Conservation (phyloP, 2,888 invertebrate species). For the Tachina fera region DNA sequence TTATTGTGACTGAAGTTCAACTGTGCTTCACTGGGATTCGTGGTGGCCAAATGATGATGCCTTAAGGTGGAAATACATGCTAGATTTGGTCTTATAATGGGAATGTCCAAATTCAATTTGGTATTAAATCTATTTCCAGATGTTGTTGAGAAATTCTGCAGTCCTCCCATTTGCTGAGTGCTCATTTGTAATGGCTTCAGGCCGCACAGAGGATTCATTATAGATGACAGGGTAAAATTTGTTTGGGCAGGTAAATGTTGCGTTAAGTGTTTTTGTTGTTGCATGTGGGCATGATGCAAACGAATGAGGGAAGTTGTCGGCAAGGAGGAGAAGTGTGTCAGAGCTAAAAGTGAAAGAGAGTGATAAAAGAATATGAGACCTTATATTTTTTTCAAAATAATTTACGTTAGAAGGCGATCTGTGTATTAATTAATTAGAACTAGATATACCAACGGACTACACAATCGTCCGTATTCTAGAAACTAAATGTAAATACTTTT, state of each 20-base stretch:
- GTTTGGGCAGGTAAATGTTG: slow-evolving; percentile 70
- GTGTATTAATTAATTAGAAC: too few species aligned
- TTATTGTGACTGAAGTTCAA: slow-evolving; percentile 34
- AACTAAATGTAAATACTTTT: too few species aligned
- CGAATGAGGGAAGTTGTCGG: slow-evolving; percentile 77
- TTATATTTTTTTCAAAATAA: neutral
- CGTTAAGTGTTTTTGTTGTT: slow-evolving; percentile 69
- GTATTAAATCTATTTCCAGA: slow-evolving; percentile 74
- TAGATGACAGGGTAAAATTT: slow-evolving; percentile 73
- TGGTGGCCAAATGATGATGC: slow-evolving; percentile 50
- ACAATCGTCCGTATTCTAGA: too few species aligned
- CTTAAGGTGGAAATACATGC: slow-evolving; percentile 58
- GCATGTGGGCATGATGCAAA: slow-evolving; percentile 77
- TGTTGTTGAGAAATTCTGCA: slow-evolving; percentile 74
- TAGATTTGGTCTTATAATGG: slow-evolving; percentile 69
- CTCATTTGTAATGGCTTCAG: slow-evolving; percentile 78
- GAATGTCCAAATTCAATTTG: slow-evolving; percentile 77
- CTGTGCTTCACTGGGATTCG: slow-evolving; percentile 42
- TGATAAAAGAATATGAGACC: neutral
- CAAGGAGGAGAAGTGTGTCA: slow-evolving; percentile 75
- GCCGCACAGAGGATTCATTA: slow-evolving; percentile 78
- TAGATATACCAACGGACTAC: too few species aligned
- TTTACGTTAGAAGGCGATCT: neutral
- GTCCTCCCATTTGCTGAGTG: slow-evolving; percentile 57
- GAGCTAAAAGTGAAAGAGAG: slow-evolving; percentile 57